Percentiles rank a stretch among this genome's conserved stretches.
These are phyloP conservation scores for Delia radicum DNA, from an alignment of 1,140 invertebrate species.

Conservation along the genomic window DNA sequence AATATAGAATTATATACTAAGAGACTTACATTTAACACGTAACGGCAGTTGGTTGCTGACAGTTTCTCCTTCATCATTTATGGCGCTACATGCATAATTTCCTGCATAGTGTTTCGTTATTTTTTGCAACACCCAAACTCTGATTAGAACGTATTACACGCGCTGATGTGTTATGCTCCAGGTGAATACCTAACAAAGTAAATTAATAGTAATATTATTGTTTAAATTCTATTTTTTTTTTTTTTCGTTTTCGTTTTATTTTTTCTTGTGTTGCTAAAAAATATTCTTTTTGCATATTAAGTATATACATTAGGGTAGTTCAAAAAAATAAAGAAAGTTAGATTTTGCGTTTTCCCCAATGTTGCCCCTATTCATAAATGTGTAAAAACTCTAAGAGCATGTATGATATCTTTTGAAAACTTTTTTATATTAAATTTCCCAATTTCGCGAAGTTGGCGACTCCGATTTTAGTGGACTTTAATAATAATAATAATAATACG, in stretches of 20 bases:
- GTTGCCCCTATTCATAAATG: too few relatives aligned
- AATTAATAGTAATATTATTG: slow-evolving; percentile 20
- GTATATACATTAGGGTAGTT: too few relatives aligned
- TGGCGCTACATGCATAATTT: slow-evolving; percentile 78
- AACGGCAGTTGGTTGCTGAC: slow-evolving; percentile 75
- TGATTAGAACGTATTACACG: slow-evolving; percentile 81
- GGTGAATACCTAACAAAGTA: slow-evolving; percentile 62
- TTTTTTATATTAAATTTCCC: too few relatives aligned
- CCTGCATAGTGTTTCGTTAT: slow-evolving; percentile 77
- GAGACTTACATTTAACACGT: slow-evolving; percentile 81
- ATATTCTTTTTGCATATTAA: not conserved
- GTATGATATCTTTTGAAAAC: too few relatives aligned
- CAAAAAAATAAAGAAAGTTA: too few relatives aligned
- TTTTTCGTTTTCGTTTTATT: too few relatives aligned
- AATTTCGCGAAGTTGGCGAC: too few relatives aligned
- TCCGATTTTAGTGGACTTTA: too few relatives aligned
- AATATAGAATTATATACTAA: not conserved
- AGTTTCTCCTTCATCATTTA: slow-evolving; percentile 78
- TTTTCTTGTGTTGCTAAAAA: not conserved
- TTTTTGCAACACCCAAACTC: slow-evolving; percentile 80
- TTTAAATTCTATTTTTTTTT: too few relatives aligned
- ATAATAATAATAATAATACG: too few relatives aligned
- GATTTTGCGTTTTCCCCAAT: too few relatives aligned
- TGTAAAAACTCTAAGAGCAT: too few relatives aligned
- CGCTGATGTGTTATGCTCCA: slow-evolving; percentile 76